Base-by-base conservation (phyloP, 2,113 vertebrate genomes). In the Dromaius novaehollandiae region DNA sequence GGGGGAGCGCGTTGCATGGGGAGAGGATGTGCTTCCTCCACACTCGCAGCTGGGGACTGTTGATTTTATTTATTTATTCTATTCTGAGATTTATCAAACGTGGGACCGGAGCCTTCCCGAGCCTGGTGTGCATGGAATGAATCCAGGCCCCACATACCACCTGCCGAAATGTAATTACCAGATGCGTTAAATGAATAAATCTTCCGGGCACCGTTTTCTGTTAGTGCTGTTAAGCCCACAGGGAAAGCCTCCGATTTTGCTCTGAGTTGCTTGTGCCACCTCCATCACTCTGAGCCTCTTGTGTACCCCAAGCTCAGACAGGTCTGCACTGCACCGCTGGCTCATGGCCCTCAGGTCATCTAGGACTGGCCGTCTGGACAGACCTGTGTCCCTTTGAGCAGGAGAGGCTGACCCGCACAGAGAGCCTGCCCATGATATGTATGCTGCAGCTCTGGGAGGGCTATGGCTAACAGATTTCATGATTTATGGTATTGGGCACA, bases 41-140 rank as follows among this genome's bases (percentile, higher is more conserved):
- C 91, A 11, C 82, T 88, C 53, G 18, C 93, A 96, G 96, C 95
- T 96, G 96, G 93, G 91, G 63, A 95, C 82, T 93, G 91, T 83
- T 90, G 90, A 85, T 93, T 97, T 96, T 91, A 86, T 97, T 96
- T 96, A 94, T 96, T 96, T 95, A 90, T 97, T 95, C 95, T 96
- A 90, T 94, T 96, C 91, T 51, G 92, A 94, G 95, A 89, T 93
- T 95, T 84, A 91, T 95, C 96, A 94, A 84, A 92, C 21, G 60
- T 92, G 92, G 93, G 92, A 77, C 90, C 82, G 88, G 86, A 91
- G 95, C 96, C 86, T 93, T 88, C 90, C 83, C 20, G 19, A 86
- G 86, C 88, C 92, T 89, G 86, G 93, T 78, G 80, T 61, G 93
- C 1, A 28, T 93, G 96, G 95, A 95, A 93, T 11, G 17, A 74